Percentiles rank a stretch among this genome's conserved stretches.
Evolutionary conservation across 2,888 invertebrate genomes (phyloP).

Genomic region (Acrocyrtus sp.): DNA sequence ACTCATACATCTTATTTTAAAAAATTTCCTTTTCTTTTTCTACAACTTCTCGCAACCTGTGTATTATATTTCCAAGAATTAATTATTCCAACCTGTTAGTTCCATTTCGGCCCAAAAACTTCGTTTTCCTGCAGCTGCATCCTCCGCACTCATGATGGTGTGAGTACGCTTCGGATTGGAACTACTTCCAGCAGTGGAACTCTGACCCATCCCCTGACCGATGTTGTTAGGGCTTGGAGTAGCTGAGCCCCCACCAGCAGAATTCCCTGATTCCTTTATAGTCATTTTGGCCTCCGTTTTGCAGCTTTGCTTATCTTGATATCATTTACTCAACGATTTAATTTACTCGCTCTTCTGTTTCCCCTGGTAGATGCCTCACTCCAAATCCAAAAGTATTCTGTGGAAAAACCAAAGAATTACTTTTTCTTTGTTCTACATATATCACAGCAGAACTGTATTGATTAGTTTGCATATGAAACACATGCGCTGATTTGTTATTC

Average conservation of each 20-base stretch:
- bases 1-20: neutral
- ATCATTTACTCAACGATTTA: neutral
- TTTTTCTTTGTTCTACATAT: too few species aligned
- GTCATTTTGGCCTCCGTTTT: too few species aligned
- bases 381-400: too few species aligned
- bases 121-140: conserved; percentile 91
- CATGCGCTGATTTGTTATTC: too few species aligned
- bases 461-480: too few species aligned
- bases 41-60: neutral
- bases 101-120: conserved; percentile 93
- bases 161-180: conserved; percentile 45
- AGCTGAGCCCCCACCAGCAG: conserved; percentile 31
- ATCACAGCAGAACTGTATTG: too few species aligned
- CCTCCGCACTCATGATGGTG: conserved; percentile 88
- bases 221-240: conserved; percentile 46
- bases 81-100: conserved; percentile 75
- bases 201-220: conserved; percentile 21
- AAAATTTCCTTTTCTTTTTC: too few species aligned
- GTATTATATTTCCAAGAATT: neutral
- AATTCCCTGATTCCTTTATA: conserved; percentile 29
- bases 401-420: too few species aligned
- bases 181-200: conserved; percentile 20
- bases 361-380: too few species aligned
- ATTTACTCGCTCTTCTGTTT: neutral
- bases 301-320: neutral